Percentiles rank a stretch among this genome's conserved stretches.
Evolutionary conservation across 1,140 invertebrate species (phyloP).

Genomic region (Babylonia areolata): DNA sequence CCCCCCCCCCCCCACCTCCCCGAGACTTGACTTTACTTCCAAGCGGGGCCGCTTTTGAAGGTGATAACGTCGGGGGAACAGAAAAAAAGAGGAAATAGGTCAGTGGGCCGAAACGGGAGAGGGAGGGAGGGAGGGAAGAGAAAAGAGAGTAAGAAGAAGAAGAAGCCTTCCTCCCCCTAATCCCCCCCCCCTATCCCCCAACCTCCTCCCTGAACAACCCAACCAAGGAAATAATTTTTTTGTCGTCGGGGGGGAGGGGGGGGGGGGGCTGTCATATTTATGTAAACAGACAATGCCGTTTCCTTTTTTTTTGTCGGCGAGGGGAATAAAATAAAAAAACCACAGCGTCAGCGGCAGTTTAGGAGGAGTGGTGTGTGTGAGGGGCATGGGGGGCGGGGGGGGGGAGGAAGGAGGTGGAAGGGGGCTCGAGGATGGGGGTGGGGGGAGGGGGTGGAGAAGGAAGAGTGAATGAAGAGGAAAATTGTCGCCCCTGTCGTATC

Average conservation of each 20-base stretch:
- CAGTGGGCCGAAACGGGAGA: not conserved
- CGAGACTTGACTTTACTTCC: too few species aligned
- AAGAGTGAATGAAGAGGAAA: not conserved
- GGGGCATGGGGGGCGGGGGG: not conserved
- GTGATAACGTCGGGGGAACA: too few species aligned
- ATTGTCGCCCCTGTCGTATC: not conserved
- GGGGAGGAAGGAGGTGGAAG: not conserved
- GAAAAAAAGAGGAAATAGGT: not conserved
- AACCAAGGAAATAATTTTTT: not conserved
- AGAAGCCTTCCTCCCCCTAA: too few species aligned
- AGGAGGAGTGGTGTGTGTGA: not conserved
- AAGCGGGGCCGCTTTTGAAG: too few species aligned
- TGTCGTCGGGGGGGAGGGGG: too few species aligned
- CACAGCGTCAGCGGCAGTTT: too few species aligned
- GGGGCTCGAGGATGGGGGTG: not conserved
- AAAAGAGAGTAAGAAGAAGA: too few species aligned
- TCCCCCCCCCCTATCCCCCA: too few species aligned
- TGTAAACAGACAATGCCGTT: not conserved
- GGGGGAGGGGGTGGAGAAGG: not conserved
- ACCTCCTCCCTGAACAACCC: too few species aligned
- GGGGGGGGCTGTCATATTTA: not conserved
- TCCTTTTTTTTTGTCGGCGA: not conserved
- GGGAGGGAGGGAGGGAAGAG: too few species aligned
- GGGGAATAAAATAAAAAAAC: not conserved
- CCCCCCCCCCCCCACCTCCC: too few species aligned